phyloP scores from a whole-genome alignment of 2,888 invertebrate species.

The Pediacus dermestoides region DNA sequence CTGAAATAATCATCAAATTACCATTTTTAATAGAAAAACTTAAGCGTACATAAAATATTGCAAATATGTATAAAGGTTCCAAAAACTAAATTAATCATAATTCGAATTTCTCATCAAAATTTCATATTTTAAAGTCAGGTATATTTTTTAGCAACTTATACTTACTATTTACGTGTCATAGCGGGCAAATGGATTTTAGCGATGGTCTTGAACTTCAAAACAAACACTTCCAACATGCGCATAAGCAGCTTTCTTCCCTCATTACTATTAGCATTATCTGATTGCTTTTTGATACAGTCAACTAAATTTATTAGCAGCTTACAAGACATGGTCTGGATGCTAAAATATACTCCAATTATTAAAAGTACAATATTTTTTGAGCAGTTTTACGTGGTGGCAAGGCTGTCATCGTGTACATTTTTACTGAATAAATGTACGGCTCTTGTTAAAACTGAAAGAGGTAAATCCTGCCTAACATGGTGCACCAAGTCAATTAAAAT shows the following conservation, averaged over 20 bases:
- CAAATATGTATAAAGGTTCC: too few species aligned
- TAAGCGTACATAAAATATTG: too few species aligned
- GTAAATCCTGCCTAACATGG: constrained; percentile 85
- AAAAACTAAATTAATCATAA: too few species aligned
- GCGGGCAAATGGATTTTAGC: constrained; percentile 88
- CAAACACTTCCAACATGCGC: constrained; percentile 91
- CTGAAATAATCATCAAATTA: too few species aligned
- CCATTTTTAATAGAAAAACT: too few species aligned
- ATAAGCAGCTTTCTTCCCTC: constrained; percentile 82
- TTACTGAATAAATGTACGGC: constrained; percentile 94
- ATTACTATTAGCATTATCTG: constrained; percentile 67
- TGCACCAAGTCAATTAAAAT: constrained; percentile 96
- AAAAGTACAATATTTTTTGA: neutral
- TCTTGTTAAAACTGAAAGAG: constrained; percentile 76
- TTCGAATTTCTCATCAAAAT: too few species aligned
- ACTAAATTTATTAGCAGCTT: constrained; percentile 91
- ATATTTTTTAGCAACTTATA: too few species aligned
- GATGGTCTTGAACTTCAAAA: constrained; percentile 93
- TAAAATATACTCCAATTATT: constrained; percentile 41
- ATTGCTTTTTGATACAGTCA: constrained; percentile 82
- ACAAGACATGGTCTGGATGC: constrained; percentile 96
- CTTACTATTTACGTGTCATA: constrained; percentile 68
- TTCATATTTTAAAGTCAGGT: too few species aligned
- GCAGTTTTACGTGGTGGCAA: constrained; percentile 69
- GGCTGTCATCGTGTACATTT: constrained; percentile 93